Conservation (phyloP, 1,140 invertebrate species). For the Drosophila truncata region DNA sequence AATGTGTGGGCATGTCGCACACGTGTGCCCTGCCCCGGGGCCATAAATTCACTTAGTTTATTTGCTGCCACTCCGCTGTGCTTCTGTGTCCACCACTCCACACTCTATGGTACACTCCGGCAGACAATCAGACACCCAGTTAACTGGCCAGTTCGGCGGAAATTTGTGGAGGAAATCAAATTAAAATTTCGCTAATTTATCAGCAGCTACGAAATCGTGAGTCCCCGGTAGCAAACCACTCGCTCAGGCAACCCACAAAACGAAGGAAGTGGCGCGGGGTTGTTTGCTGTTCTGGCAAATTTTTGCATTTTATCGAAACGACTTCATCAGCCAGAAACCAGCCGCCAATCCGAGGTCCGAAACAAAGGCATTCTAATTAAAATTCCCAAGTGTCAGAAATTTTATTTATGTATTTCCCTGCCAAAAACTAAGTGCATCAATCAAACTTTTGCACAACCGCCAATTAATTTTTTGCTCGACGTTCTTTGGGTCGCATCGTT, state of each 20-base stretch:
- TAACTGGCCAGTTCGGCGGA: slow-evolving; percentile 42
- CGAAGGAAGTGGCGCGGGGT: slow-evolving; percentile 4
- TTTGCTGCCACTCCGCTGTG: slow-evolving; percentile 37
- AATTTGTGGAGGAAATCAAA: slow-evolving; percentile 79
- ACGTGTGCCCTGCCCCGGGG: slow-evolving; percentile 58
- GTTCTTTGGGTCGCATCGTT: slow-evolving; percentile 43
- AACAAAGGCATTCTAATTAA: slow-evolving; percentile 78
- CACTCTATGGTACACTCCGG: slow-evolving; percentile 20
- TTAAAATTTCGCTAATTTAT: slow-evolving; percentile 78
- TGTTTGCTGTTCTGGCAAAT: neutral
- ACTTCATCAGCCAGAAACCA: slow-evolving; percentile 43
- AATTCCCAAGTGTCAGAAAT: slow-evolving; percentile 62
- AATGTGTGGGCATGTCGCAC: slow-evolving; percentile 78
- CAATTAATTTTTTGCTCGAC: slow-evolving; percentile 50
- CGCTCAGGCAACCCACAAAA: neutral
- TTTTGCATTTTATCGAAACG: slow-evolving; percentile 59
- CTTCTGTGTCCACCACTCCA: slow-evolving; percentile 30
- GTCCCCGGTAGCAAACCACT: slow-evolving; percentile 36
- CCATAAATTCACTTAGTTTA: slow-evolving; percentile 76
- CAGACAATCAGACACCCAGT: slow-evolving; percentile 26
- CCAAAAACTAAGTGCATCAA: slow-evolving; percentile 54
- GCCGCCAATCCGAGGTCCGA: slow-evolving; percentile 4
- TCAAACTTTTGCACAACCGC: slow-evolving; percentile 68
- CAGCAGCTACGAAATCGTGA: slow-evolving; percentile 47
- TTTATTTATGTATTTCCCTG: slow-evolving; percentile 65